Conservation (phyloP, 92 coral and sea anemone species). For the Parazoanthus swiftii region DNA sequence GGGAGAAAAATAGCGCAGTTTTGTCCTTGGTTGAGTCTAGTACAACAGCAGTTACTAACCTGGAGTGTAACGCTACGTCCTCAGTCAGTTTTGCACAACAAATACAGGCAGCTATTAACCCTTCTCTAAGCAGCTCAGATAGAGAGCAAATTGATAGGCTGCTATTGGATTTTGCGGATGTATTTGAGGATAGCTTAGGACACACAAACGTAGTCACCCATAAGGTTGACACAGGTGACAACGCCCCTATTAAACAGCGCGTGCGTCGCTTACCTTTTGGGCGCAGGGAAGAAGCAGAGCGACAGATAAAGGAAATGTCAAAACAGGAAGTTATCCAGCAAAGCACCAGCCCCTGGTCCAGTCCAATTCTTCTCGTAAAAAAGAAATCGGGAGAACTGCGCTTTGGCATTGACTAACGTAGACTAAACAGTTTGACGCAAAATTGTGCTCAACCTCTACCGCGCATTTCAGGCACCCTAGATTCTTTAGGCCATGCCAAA, state of each 20-base stretch:
- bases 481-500: neutral
- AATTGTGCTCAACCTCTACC: slow-evolving; percentile 1
- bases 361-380: neutral
- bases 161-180: too few species aligned
- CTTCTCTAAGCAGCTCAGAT: too few species aligned
- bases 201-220: too few species aligned
- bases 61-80: too few species aligned
- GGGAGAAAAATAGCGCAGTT: too few species aligned
- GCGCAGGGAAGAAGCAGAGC: slow-evolving; percentile 32
- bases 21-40: too few species aligned
- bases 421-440: too few species aligned
- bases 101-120: too few species aligned
- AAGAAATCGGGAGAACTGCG: slow-evolving; percentile 11
- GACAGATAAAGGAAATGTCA: slow-evolving; percentile 42
- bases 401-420: slow-evolving; percentile 33
- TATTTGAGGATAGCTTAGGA: too few species aligned
- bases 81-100: too few species aligned
- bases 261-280: slow-evolving; percentile 37
- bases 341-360: slow-evolving; percentile 42
- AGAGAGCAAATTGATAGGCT: too few species aligned
- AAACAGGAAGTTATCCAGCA: slow-evolving; percentile 23
- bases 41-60: too few species aligned
- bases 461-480: slow-evolving; percentile 19
- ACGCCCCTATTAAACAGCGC: slow-evolving; percentile 34
- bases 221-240: neutral